Evolutionary conservation across 2,797 vertebrate genomes (phyloP).

Genomic region (Enteromius anoplus): DNA sequence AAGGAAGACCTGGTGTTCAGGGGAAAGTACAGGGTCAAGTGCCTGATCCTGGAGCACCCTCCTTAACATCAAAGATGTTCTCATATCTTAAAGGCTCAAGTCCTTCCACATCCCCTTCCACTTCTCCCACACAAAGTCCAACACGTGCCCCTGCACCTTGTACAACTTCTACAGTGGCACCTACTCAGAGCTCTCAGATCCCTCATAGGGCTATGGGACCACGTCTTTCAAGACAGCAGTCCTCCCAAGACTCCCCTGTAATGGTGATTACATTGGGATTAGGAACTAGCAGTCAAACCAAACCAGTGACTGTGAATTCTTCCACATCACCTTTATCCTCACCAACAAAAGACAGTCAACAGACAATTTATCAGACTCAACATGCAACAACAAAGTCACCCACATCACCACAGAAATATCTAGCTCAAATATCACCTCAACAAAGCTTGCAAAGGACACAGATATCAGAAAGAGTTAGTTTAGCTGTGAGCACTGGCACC

Average conservation of each 20-base stretch:
- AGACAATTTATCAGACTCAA: conserved; percentile 82
- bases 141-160: conserved; percentile 72
- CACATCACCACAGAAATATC: conserved; percentile 77
- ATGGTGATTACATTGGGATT: conserved; percentile 90
- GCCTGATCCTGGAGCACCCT: conserved; percentile 71
- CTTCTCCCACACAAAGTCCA: conserved; percentile 90
- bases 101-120: conserved; percentile 85
- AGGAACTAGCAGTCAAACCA: conserved; percentile 81
- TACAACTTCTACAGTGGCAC: conserved; percentile 69
- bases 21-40: conserved; percentile 69
- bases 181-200: conserved; percentile 85
- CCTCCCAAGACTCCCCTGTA: conserved; percentile 89
- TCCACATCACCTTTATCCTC: conserved; percentile 90
- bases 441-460: conserved; percentile 77
- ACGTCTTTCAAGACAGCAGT: conserved; percentile 86
- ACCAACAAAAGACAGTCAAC: conserved; percentile 83
- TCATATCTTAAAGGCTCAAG: conserved; percentile 89
- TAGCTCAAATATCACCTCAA: conserved; percentile 76
- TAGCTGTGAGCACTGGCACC: conserved; percentile 73
- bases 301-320: conserved; percentile 85
- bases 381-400: conserved; percentile 76
- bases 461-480: conserved; percentile 77
- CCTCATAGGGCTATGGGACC: conserved; percentile 82
- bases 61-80: conserved; percentile 81
- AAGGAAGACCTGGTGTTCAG: conserved; percentile 70